A percentile compares a stretch with the other conserved stretches of the same genome.
Conservation (phyloP, 2,113 vertebrate genomes). For the Plecotus auritus region DNA sequence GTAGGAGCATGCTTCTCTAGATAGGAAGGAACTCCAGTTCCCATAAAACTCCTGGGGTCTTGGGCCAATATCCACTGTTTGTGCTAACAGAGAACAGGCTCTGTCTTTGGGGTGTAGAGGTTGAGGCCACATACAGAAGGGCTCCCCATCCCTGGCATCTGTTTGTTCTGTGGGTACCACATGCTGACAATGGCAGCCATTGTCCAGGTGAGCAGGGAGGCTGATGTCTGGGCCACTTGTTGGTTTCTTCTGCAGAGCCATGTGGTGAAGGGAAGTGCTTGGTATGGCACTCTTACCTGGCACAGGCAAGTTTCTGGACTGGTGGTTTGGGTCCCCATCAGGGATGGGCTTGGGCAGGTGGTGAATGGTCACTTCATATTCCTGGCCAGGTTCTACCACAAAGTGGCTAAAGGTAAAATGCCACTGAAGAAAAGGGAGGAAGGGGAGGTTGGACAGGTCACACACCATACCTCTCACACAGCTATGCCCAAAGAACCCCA, state of each 20-base stretch:
- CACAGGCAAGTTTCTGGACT: conserved; percentile 46
- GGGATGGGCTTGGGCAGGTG: conserved; percentile 81
- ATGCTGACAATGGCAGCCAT: neutral
- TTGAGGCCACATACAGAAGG: neutral
- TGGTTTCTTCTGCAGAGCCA: neutral
- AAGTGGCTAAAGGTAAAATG: conserved; percentile 82
- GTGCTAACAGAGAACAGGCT: neutral
- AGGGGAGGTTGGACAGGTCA: neutral
- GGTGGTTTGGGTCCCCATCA: conserved; percentile 78
- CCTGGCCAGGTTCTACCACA: conserved; percentile 81
- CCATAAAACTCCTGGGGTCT: neutral
- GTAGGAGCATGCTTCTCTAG: neutral
- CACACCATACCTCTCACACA: neutral
- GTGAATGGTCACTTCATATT: conserved; percentile 82
- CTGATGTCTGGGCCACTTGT: neutral
- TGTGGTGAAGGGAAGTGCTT: neutral
- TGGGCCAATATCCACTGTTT: neutral
- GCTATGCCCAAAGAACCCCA: neutral
- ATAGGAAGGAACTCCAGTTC: neutral
- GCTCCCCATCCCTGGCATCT: neutral
- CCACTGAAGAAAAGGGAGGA: conserved; percentile 76
- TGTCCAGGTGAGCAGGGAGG: neutral
- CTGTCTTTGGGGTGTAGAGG: neutral
- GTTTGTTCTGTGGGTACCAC: neutral
- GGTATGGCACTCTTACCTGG: conserved; percentile 76